Percentiles rank a stretch among this genome's conserved stretches.
Conservation (phyloP, 2,797 vertebrate species). For the Chaetodon trifasciatus region DNA sequence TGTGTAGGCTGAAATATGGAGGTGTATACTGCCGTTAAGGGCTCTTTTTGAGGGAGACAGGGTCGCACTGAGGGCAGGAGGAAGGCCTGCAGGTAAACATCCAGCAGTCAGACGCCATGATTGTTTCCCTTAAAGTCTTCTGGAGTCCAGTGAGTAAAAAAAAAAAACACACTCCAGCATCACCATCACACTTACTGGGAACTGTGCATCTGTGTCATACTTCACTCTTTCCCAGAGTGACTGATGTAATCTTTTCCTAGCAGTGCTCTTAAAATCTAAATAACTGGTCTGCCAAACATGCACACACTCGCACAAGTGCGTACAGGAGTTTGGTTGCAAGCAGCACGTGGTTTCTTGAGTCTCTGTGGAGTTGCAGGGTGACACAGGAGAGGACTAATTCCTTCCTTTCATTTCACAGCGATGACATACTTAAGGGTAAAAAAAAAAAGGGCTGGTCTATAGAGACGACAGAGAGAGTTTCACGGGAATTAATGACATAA, state of each 20-base stretch:
- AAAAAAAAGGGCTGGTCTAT: not conserved
- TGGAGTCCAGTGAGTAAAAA: not conserved
- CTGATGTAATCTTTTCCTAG: not conserved
- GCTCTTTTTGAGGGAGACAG: slow-evolving; percentile 4
- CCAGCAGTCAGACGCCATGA: slow-evolving; percentile 23
- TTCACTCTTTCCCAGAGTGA: not conserved
- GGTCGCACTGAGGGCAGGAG: slow-evolving; percentile 30
- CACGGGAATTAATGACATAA: slow-evolving; percentile 48
- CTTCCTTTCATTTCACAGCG: slow-evolving; percentile 32
- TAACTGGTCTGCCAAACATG: slow-evolving; percentile 20
- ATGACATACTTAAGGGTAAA: slow-evolving; percentile 33
- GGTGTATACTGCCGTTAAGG: not conserved
- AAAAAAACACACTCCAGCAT: not conserved
- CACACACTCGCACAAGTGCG: slow-evolving; percentile 20
- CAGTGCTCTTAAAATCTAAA: not conserved
- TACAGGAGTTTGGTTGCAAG: slow-evolving; percentile 45
- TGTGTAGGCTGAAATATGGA: not conserved
- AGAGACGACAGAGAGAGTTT: slow-evolving; percentile 28
- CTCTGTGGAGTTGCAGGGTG: slow-evolving; percentile 47
- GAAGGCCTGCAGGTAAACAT: slow-evolving; percentile 48
- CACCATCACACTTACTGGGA: not conserved
- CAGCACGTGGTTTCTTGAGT: slow-evolving; percentile 57
- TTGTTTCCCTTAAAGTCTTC: slow-evolving; percentile 17
- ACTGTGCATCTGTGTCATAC: slow-evolving; percentile 3
- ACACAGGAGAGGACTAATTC: slow-evolving; percentile 52